Evolutionary conservation across 2,888 invertebrate species (phyloP).

Genomic region (Metellina segmentata): DNA sequence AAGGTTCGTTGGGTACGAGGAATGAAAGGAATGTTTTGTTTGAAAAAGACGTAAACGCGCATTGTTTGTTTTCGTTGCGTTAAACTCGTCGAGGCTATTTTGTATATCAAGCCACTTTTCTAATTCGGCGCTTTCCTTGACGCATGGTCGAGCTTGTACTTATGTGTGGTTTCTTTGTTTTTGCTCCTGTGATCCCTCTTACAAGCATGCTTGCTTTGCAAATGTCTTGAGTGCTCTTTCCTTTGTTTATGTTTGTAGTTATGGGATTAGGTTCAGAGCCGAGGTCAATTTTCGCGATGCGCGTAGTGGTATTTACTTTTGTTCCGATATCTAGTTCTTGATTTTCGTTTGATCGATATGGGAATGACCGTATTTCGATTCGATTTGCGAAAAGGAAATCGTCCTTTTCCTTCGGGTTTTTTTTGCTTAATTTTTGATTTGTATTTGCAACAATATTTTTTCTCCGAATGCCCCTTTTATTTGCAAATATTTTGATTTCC

Average conservation of each 20-base stretch:
- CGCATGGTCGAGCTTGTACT: neutral
- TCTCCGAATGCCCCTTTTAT: too few species aligned
- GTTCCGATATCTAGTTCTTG: too few species aligned
- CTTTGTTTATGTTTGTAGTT: neutral
- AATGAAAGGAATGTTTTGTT: conserved; percentile 39
- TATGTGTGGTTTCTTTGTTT: neutral
- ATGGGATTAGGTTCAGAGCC: neutral
- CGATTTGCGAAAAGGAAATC: too few species aligned
- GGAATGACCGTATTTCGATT: too few species aligned
- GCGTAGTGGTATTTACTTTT: too few species aligned
- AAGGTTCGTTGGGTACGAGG: conserved; percentile 40
- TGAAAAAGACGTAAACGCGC: neutral
- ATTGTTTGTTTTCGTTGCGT: conserved; percentile 1
- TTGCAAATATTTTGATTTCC: too few species aligned
- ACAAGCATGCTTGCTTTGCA: neutral
- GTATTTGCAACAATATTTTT: neutral
- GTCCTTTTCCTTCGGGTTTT: too few species aligned
- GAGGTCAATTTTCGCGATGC: too few species aligned
- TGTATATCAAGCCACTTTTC: conserved; percentile 61
- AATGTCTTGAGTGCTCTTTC: neutral
- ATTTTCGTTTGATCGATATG: too few species aligned
- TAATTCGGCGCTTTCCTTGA: conserved; percentile 35
- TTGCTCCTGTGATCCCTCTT: neutral
- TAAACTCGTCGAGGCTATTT: neutral
- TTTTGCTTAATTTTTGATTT: neutral